Base-by-base conservation (phyloP, 2,797 vertebrate species). In the Champsocephalus gunnari region DNA sequence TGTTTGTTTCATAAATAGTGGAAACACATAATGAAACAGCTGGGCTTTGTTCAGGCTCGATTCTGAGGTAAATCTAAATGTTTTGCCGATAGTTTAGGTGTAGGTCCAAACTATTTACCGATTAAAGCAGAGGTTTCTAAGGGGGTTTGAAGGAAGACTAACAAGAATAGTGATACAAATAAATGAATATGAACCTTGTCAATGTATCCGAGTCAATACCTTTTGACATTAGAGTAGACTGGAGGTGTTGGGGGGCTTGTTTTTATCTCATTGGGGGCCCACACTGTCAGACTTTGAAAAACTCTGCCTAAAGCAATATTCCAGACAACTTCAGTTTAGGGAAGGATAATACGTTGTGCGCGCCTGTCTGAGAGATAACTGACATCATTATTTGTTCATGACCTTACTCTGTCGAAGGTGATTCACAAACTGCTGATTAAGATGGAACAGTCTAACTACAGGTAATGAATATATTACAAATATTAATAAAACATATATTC, bases 1-100 rank as follows among this genome's bases (percentile, higher is more conserved):
- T 76, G 16, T 58, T 17, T 51, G n/a, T 49, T 44, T 41, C 12
- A 73, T 21, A 54, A 75, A 75, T 75, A 67, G 53, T 57, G 38
- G 17, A 59, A 62, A 53, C 21, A 32, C 56, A 67, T 45, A 17
- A 59, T 17, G n/a, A 59, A 73, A 57, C 41, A 77, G 32, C 5
- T 21, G 49, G 57, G 45, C 9, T 67, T 71, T 9, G 12, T 13
- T 53, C 64, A 62, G 62, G 12, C 54, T 32, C 21, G 14, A 14
- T 21, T 47, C 54, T 62, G 64, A 47, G 5, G 34, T 38, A 38
- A 38, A 38, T 7, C 34, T 1, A 38, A 38, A 38, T 38, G 34
- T 50, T 59, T 66, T 49, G 54, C 9, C 60, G 71, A 74, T 34
- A 41, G 47, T 54, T 38, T 9, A 71, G 41, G 56, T 59, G 13